Percentiles rank a stretch among this genome's conserved stretches.
Evolutionary conservation across 2,888 invertebrate genomes (phyloP).

Genomic region (Apantesis nais): DNA sequence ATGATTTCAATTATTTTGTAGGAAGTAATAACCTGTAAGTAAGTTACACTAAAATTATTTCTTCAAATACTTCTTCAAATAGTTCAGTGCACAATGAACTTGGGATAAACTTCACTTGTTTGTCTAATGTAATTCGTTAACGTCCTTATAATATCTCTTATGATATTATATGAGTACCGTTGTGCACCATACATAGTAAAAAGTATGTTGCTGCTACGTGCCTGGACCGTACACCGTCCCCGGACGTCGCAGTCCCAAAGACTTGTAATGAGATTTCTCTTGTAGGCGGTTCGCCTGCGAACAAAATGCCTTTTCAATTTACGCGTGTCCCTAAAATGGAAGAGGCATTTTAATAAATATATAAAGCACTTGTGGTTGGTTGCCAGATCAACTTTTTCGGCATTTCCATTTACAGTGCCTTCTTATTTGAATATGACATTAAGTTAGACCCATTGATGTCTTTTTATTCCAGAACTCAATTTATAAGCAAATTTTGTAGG

Average conservation of each 20-base stretch:
- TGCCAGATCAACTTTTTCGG: conserved; percentile 45
- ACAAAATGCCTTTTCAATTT: conserved; percentile 3
- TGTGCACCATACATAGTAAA: not conserved
- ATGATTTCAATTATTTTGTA: not conserved
- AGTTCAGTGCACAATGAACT: not conserved
- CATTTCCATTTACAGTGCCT: conserved; percentile 39
- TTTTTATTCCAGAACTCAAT: conserved; percentile 57
- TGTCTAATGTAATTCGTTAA: too few relatives aligned
- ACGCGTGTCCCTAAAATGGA: conserved; percentile 1
- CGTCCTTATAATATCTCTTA: not conserved
- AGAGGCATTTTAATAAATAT: not conserved
- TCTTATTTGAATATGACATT: conserved; percentile 53
- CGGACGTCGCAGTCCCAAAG: not conserved
- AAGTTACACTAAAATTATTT: not conserved
- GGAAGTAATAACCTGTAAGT: not conserved
- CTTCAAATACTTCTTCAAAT: not conserved
- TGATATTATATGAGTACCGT: not conserved
- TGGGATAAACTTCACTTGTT: too few relatives aligned
- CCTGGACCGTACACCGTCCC: not conserved
- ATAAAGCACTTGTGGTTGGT: conserved; percentile 24
- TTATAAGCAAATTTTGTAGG: conserved; percentile 60
- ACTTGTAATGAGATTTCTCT: not conserved
- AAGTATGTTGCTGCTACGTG: not conserved
- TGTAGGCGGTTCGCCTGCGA: not conserved
- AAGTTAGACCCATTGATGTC: conserved; percentile 54